phyloP scores from a whole-genome alignment of 2,113 vertebrate genomes.

The Salvator merianae region DNA sequence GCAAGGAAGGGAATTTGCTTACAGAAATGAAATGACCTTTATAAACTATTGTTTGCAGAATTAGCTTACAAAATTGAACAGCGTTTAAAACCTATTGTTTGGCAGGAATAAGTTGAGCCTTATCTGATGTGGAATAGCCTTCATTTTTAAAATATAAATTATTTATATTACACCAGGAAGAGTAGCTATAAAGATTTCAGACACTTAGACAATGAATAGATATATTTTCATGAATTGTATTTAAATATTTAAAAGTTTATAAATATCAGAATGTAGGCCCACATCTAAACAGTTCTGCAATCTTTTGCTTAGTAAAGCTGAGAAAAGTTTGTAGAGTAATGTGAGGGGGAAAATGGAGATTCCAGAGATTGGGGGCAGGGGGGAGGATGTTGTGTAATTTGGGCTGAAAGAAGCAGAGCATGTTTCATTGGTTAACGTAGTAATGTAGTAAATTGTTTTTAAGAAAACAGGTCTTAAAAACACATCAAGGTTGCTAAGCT shows the following conservation, averaged over 20 bases:
- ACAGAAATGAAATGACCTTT: not conserved
- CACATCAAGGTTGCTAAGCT: no score
- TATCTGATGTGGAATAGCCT: not conserved
- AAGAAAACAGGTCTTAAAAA: no score
- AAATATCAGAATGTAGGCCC: not conserved
- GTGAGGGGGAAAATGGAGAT: not conserved
- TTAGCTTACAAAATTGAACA: not conserved
- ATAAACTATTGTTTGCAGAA: not conserved
- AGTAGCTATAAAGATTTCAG: conserved; percentile 17
- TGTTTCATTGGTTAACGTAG: no score
- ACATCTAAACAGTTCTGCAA: not conserved
- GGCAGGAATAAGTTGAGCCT: conserved; percentile 1
- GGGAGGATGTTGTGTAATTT: no score
- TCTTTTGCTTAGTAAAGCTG: not conserved
- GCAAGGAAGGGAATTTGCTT: conserved; percentile 3
- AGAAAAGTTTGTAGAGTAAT: not conserved
- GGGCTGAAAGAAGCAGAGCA: no score
- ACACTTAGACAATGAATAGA: not conserved
- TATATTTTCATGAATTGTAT: not conserved
- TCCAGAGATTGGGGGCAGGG: no score
- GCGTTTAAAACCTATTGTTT: not conserved
- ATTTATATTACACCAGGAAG: conserved; percentile 27
- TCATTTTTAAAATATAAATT: conserved; percentile 35
- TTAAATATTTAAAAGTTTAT: conserved; percentile 3
- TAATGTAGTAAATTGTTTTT: no score